phyloP scores from a whole-genome alignment of 2,888 invertebrate genomes.

The Celastrina argiolus region DNA sequence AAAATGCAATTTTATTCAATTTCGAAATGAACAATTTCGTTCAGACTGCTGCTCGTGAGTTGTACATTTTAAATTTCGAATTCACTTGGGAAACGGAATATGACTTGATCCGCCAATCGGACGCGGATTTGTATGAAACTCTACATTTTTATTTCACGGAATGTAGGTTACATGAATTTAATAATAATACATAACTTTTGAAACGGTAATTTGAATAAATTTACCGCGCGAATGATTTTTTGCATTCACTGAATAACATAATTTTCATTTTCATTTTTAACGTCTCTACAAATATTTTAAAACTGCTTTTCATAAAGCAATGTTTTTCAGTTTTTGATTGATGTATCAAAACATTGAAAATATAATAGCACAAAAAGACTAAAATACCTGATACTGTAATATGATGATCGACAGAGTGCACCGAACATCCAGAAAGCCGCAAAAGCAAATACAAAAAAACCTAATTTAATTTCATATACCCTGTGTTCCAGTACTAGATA shows the following conservation, averaged over 20 bases:
- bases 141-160: neutral
- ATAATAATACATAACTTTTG: neutral
- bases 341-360: too few species aligned
- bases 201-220: neutral
- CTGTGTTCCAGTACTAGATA: too few species aligned
- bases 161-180: conserved; percentile 4
- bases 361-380: too few species aligned
- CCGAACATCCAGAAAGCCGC: too few species aligned
- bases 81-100: neutral
- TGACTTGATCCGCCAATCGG: conserved; percentile 10
- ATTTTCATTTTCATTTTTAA: neutral
- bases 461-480: too few species aligned
- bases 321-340: too few species aligned
- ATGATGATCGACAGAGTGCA: too few species aligned
- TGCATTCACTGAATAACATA: neutral
- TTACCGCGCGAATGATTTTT: neutral
- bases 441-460: too few species aligned
- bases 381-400: too few species aligned
- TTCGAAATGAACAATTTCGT: neutral
- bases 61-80: conserved; percentile 9
- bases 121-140: neutral
- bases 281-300: neutral
- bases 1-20: neutral
- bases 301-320: neutral
- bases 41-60: neutral